Percentiles rank a stretch among this genome's conserved stretches.
These are phyloP conservation scores for Lerema accius DNA, from an alignment of 1,140 invertebrate species.

Conservation along the genomic window DNA sequence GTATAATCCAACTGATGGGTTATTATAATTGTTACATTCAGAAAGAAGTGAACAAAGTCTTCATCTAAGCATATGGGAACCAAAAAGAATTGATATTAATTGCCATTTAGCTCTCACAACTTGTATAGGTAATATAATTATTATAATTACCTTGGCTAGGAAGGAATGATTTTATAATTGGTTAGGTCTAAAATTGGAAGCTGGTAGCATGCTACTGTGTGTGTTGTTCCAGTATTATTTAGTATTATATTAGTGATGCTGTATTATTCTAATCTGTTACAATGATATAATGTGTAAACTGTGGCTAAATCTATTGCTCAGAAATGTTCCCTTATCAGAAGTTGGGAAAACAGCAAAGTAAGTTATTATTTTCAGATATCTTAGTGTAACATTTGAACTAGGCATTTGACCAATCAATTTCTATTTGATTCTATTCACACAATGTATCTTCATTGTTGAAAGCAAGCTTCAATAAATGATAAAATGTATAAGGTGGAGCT, in stretches of 20 bases:
- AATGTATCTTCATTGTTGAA: too few relatives aligned
- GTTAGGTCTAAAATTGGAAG: background rate
- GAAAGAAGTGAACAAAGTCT: background rate
- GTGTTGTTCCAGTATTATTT: constrained; percentile 2
- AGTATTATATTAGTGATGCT: constrained; percentile 3
- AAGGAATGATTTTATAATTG: constrained; percentile 6
- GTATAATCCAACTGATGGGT: background rate
- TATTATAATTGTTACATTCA: background rate
- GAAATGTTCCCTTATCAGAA: constrained; percentile 27
- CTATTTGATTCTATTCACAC: too few relatives aligned
- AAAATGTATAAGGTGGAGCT: too few relatives aligned
- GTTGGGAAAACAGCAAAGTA: constrained; percentile 15
- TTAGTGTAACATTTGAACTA: background rate
- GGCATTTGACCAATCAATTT: too few relatives aligned
- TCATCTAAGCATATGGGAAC: constrained; percentile 19
- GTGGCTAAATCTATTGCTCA: constrained; percentile 6
- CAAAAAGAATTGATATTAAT: constrained; percentile 17
- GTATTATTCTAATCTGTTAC: constrained; percentile 8
- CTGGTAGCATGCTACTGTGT: constrained; percentile 2
- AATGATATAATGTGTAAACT: constrained; percentile 15
- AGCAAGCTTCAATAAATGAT: too few relatives aligned
- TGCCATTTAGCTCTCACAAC: constrained; percentile 8
- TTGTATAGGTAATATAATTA: constrained; percentile 31
- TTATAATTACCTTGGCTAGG: constrained; percentile 20
- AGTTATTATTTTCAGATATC: background rate